Base-by-base conservation (phyloP, 2,113 vertebrate species). In the Eidolon helvum region DNA sequence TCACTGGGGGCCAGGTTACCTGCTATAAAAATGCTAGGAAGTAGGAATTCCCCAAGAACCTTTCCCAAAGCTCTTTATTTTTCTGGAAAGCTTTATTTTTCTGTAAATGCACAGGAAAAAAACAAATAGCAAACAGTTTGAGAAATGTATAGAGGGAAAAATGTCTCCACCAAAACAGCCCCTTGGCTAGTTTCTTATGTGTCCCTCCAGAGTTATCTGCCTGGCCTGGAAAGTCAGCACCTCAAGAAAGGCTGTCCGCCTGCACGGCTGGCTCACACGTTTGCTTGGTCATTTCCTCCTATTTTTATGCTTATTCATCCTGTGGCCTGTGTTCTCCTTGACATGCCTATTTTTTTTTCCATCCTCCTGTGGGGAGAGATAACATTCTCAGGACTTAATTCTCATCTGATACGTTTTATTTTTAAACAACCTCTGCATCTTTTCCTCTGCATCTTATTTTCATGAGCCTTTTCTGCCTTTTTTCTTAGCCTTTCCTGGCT, bases 321-420 rank as follows among this genome's bases (percentile, higher is more conserved):
- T 97, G 97, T 93, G 98, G 69, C 89, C 82, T 87, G 94, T 84
- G 75, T 96, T 97, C 95, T 96, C 97, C 97, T 98, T 97, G 96
- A 97, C 98, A 95, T 94, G 95, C 77, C 80, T 96, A 2, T 94
- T 96, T 98, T 97, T 98, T 89, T 69, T 96, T 85, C 94, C 94
- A 98, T 11, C 0, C 96, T 98, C 74, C 93, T 98, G 97, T 89
- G 91, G 93, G 79, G 97, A 92, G 86, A 98, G 98, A 98, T 98
- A 98, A 98, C 97, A 96, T 98, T 98, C 97, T 98, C 97, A 90
- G 0, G 19, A 96, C 96, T 97, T 93, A 97, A 90, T 97, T 98
- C 95, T 98, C 80, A 92, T 98, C 97, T 97, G 98, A 96, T 98
- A 98, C 96, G 88, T 98, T 98, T 98, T 98, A 98, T 98, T 98